Percentiles rank a stretch among this genome's conserved stretches.
phyloP scores from a whole-genome alignment of 2,113 vertebrate species.

The Pelobates fuscus region DNA sequence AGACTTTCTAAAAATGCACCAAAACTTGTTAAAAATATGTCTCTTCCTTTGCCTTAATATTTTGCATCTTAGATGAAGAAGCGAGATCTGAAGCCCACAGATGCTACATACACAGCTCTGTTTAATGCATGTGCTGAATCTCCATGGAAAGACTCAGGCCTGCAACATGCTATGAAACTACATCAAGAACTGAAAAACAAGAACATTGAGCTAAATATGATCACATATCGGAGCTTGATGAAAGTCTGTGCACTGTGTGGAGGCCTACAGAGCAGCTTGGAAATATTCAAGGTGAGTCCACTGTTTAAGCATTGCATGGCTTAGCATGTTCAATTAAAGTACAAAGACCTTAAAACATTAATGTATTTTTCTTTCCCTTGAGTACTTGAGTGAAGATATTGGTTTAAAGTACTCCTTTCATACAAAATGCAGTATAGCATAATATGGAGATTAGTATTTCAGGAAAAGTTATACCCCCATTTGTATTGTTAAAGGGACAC shows the following conservation, averaged over 20 bases:
- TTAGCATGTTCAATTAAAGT: no score
- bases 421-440: no score
- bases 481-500: no score
- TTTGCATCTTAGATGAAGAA: conserved; percentile 87
- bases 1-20: no score
- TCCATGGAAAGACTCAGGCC: conserved; percentile 76
- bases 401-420: no score
- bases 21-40: no score
- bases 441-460: no score
- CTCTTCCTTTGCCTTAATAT: no score
- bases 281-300: conserved; percentile 79
- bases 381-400: no score
- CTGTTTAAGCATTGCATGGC: neutral
- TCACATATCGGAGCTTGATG: conserved; percentile 85
- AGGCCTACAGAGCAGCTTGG: conserved; percentile 79
- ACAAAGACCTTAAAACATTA: no score
- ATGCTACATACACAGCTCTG: conserved; percentile 89
- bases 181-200: conserved; percentile 77
- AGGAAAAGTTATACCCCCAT: no score
- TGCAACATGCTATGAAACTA: conserved; percentile 81
- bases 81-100: conserved; percentile 72
- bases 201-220: conserved; percentile 74
- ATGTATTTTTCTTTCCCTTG: no score
- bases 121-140: conserved; percentile 92
- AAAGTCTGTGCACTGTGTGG: conserved; percentile 81